Percentiles rank a stretch among this genome's conserved stretches.
These are phyloP conservation scores for Aradophagus sp. DNA, from an alignment of 1,140 invertebrate species.

Conservation along the genomic window DNA sequence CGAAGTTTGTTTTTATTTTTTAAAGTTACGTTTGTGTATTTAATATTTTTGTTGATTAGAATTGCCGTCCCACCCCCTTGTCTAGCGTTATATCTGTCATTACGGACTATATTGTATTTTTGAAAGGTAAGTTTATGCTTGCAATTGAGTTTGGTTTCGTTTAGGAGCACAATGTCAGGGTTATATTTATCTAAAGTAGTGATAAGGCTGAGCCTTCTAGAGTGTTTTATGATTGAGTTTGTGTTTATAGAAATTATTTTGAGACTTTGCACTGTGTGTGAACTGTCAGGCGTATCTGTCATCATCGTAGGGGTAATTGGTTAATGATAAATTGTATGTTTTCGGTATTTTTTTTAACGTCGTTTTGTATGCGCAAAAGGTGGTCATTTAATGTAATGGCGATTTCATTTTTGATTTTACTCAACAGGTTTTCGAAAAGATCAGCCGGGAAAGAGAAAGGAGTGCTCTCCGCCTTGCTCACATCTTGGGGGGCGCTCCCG, in stretches of 20 bases:
- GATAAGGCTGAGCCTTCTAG: slow-evolving; percentile 27
- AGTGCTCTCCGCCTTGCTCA: too few species aligned
- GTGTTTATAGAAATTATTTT: slow-evolving; percentile 39
- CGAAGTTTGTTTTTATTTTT: slow-evolving; percentile 7
- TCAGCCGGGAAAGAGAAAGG: too few species aligned
- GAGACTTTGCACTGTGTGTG: too few species aligned
- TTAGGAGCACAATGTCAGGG: slow-evolving; percentile 25
- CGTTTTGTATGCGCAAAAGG: too few species aligned
- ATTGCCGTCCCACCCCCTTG: slow-evolving; percentile 46
- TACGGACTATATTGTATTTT: slow-evolving; percentile 41
- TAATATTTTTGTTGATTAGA: slow-evolving; percentile 31
- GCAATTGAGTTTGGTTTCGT: slow-evolving; percentile 48
- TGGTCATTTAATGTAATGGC: too few species aligned
- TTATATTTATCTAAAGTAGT: slow-evolving; percentile 20
- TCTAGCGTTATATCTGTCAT: slow-evolving; percentile 16
- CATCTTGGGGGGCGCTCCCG: too few species aligned
- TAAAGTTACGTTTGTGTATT: slow-evolving; percentile 8
- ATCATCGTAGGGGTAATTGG: too few species aligned
- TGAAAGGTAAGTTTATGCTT: slow-evolving; percentile 29
- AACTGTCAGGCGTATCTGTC: too few species aligned
- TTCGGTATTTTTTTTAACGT: too few species aligned
- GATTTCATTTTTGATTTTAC: too few species aligned
- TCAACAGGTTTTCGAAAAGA: too few species aligned
- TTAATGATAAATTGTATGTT: too few species aligned
- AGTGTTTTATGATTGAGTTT: slow-evolving; percentile 39